Evolutionary conservation across 1,140 invertebrate genomes (phyloP).

Genomic region (Telenomus remus): DNA sequence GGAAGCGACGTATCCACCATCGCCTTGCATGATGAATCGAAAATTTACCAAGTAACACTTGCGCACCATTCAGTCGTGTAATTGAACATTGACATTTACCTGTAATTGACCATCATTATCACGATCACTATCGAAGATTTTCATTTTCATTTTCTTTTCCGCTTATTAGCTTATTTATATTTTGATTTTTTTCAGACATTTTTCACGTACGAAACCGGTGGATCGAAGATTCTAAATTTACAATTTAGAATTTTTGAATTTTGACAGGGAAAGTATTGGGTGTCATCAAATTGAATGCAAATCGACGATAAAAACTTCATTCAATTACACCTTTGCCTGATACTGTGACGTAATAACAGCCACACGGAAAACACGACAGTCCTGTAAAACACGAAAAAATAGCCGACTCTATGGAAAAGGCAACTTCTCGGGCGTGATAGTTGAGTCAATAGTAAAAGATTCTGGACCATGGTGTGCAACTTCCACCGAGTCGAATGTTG

Average conservation of each 20-base stretch:
- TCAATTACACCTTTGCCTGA: constrained; percentile 26
- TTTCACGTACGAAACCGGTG: no score
- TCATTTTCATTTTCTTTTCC: no score
- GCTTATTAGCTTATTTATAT: no score
- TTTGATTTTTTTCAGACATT: no score
- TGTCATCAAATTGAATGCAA: no score
- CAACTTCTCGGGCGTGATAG: constrained; percentile 27
- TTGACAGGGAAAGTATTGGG: no score
- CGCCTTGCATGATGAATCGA: constrained; percentile 51
- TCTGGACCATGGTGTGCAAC: constrained; percentile 16
- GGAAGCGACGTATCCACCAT: constrained; percentile 52
- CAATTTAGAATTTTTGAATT: no score
- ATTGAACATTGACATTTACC: constrained; percentile 21
- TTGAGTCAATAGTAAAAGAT: constrained; percentile 35
- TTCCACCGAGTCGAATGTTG: constrained; percentile 14
- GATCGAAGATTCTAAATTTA: no score
- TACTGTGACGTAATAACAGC: constrained; percentile 21
- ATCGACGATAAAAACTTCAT: not conserved
- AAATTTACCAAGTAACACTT: constrained; percentile 19
- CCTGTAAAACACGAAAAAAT: constrained; percentile 14
- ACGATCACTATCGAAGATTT: no score
- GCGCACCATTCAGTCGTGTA: constrained; percentile 13
- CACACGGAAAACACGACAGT: constrained; percentile 29
- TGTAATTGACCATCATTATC: constrained; percentile 9
- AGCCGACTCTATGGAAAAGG: constrained; percentile 37